These are phyloP conservation scores for Lithophane semibrunnea DNA, from an alignment of 2,888 invertebrate genomes.

Conservation along the genomic window DNA sequence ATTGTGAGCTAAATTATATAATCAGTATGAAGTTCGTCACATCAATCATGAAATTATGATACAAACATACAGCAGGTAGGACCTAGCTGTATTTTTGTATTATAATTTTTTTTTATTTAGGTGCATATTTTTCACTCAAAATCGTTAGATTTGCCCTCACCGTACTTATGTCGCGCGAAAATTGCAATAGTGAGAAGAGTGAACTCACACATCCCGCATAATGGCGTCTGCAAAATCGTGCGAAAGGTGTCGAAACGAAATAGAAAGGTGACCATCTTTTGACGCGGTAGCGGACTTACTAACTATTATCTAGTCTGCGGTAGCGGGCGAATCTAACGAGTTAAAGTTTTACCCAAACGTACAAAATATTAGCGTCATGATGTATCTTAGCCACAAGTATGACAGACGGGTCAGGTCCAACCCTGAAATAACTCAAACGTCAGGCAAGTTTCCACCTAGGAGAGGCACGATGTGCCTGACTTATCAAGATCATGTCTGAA, in stretches of 20 bases:
- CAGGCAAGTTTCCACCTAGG: conserved; percentile 17
- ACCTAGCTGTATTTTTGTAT: too few species aligned
- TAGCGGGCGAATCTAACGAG: neutral
- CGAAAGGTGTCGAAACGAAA: neutral
- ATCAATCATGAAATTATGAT: too few species aligned
- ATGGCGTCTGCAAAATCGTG: neutral
- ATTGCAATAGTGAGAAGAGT: neutral
- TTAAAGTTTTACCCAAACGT: neutral
- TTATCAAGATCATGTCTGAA: conserved; percentile 38
- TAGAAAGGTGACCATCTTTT: neutral
- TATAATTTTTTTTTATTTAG: too few species aligned
- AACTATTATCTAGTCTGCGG: too few species aligned
- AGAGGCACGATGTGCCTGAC: neutral
- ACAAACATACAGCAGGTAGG: too few species aligned
- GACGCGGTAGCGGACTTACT: too few species aligned
- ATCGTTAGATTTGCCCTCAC: neutral
- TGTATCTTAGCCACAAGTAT: conserved; percentile 5
- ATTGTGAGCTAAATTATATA: too few species aligned
- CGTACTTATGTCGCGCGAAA: neutral
- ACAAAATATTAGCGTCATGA: neutral
- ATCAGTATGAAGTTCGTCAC: too few species aligned
- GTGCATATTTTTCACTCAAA: too few species aligned
- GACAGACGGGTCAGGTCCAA: neutral
- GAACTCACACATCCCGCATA: neutral
- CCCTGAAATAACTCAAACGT: conserved; percentile 26